Base-by-base conservation (phyloP, 2,113 vertebrate genomes). In the Engystomops pustulosus region DNA sequence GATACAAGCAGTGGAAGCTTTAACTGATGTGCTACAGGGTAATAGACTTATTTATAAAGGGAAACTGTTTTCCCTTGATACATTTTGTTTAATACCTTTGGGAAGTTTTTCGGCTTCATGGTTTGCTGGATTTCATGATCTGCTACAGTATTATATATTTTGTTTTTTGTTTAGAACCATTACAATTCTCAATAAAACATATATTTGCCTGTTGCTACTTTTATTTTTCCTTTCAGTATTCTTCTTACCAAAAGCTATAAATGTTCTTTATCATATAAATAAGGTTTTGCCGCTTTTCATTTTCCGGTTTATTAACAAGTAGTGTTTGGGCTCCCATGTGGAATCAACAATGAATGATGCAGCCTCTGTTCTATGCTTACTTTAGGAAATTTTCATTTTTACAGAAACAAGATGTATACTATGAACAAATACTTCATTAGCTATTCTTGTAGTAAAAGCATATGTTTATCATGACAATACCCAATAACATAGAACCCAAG, bases 281-380 rank as follows among this genome's bases (percentile, higher is more conserved):
- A 71, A 53, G 41, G 53, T 62, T 74, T 58, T 74, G 69, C 55
- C n/a, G 55, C 51, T 76, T 75, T 75, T 47, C 41, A 67, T 83
- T 83, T 75, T 75, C 70, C 71, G 74, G 41, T 83, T 83, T 83
- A 75, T 75, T 83, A 75, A 76, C 55, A 75, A 76, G 55, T 38
- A 76, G 53, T 62, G 36, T 41, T 65, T 65, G 27, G 47, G 49
- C 38, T 72, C 51, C 80, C 53, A 47, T 45, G 69, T 62, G 81
- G 53, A 47, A 76, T 75, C 38, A 75, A 41, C 55, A 83, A 65
- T 76, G 71, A 76, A 65, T 75, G 65, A 83, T 67, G 55, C 71
- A 83, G 41, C 20, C 69, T 76, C 6, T 18, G 71, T 72, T 60
- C 70, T 45, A 47, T 74, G 74, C 74, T 76, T 76, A 36, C 65